Base-by-base conservation (phyloP, 2,113 vertebrate species). In the Diadophis punctatus region DNA sequence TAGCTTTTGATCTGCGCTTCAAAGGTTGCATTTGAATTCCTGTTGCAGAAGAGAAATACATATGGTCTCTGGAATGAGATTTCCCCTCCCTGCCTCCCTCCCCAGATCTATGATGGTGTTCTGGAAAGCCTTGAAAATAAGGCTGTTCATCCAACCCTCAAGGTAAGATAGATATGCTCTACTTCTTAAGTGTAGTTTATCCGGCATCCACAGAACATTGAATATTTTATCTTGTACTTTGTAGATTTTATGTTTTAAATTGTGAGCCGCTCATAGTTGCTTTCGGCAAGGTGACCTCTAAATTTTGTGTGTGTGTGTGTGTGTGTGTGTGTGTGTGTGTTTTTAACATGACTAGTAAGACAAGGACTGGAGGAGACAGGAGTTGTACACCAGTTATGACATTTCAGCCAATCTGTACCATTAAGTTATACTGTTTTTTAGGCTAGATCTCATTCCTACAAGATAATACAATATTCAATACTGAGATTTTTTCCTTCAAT, bases 11-110 rank as follows among this genome's bases (percentile, higher is more conserved):
- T 92, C 91, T 16, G 52, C 90, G 52, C 92, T 90, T 60, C 93
- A 97, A 96, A 96, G 95, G 95, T 95, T 90, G 84, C 3, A 18
- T 96, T 97, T 97, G 63, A 86, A 56, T 10, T 95, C 80, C 49
- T 92, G 8, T 91, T 94, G 86, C 95, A 93, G 90, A 95, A 91
- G 58, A 94, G 60, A 23, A 53, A 2, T 48, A 94, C 1, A 25
- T 90, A 94, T 91, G 7, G 0, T 93, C 74, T 80, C 74, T 80
- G 34, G 34, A 80, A 80, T 80, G 74, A 80, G 7, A 43, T 39
- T 20, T 39, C 18, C 63, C 5, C 12, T 68, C 34, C 68, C n/a
- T 34, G 14, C 14, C n/a, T 16, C 12, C n/a, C 1, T 34, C 68
- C 30, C 30, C 1, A 7, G 14, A 39, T 80, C 34, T 80, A 18